phyloP scores from a whole-genome alignment of 2,888 invertebrate species.

The Troides oblongomaculatus region DNA sequence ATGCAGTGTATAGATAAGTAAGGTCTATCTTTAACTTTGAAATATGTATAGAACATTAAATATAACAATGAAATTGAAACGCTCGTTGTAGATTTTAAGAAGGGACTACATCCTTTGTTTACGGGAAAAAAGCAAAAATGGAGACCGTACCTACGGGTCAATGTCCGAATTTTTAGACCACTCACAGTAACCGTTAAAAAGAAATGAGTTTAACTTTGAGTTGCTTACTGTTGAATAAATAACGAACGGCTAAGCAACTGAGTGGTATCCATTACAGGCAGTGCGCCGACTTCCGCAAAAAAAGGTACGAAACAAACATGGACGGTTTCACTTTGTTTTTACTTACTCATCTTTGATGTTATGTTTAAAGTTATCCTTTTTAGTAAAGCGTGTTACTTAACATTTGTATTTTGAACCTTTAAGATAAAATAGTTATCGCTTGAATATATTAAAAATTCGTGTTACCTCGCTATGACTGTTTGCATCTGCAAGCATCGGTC shows the following conservation, averaged over 20 bases:
- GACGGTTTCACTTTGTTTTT: slow-evolving; percentile 6
- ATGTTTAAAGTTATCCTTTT: slow-evolving; percentile 5
- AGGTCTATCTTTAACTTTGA: too few relatives aligned
- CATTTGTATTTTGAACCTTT: slow-evolving; percentile 4
- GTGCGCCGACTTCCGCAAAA: slow-evolving; percentile 13
- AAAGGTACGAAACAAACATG: slow-evolving; percentile 10
- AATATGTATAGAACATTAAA: too few relatives aligned
- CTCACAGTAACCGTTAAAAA: slow-evolving; percentile 15
- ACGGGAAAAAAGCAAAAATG: too few relatives aligned
- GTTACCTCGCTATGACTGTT: background rate
- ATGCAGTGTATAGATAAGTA: too few relatives aligned
- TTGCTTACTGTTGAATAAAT: slow-evolving; percentile 24
- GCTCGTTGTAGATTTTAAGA: too few relatives aligned
- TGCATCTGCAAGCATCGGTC: background rate
- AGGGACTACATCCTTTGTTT: too few relatives aligned
- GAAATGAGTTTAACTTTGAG: slow-evolving; percentile 23
- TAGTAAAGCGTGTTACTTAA: background rate
- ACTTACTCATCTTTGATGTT: slow-evolving; percentile 5
- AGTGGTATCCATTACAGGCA: slow-evolving; percentile 28
- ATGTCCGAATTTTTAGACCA: slow-evolving; percentile 16
- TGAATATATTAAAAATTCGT: background rate
- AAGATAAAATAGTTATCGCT: background rate
- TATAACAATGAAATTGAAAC: too few relatives aligned
- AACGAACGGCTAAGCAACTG: slow-evolving; percentile 27
- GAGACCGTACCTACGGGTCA: background rate